Evolutionary conservation across 1,140 invertebrate genomes (phyloP).

Genomic region (Drosophila kanapiae): DNA sequence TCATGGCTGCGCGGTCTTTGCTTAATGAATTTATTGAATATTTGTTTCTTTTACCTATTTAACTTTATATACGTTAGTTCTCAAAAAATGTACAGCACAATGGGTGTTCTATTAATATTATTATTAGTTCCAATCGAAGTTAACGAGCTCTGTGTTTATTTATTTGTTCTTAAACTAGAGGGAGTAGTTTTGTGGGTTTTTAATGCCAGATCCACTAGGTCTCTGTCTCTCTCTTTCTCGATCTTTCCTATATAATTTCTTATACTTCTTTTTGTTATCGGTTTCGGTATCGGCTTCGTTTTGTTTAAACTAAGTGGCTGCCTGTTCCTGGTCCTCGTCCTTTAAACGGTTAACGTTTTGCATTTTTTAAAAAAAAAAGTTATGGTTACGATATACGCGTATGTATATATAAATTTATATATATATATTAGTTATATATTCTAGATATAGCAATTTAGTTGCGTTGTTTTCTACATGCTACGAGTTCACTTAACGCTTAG

Average conservation of each 20-base stretch:
- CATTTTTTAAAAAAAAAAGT: slow-evolving; percentile 44
- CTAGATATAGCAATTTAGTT: slow-evolving; percentile 40
- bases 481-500: slow-evolving; percentile 39
- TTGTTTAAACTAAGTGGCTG: neutral
- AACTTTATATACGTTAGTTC: slow-evolving; percentile 7
- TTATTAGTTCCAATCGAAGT: slow-evolving; percentile 19
- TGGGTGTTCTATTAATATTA: neutral
- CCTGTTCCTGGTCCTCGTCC: slow-evolving; percentile 8
- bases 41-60: slow-evolving; percentile 4
- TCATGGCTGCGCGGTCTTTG: neutral
- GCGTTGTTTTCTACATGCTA: slow-evolving; percentile 44
- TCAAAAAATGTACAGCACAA: slow-evolving; percentile 31
- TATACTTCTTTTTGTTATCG: slow-evolving; percentile 4
- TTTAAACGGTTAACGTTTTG: slow-evolving; percentile 49
- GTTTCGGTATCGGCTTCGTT: slow-evolving; percentile 1
- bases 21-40: neutral
- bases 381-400: slow-evolving; percentile 33
- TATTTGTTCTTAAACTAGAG: slow-evolving; percentile 20
- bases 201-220: neutral
- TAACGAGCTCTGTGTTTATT: slow-evolving; percentile 21
- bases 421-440: slow-evolving; percentile 16
- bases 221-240: neutral
- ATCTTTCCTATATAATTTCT: slow-evolving; percentile 22
- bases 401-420: slow-evolving; percentile 30
- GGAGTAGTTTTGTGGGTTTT: slow-evolving; percentile 8